Evolutionary conservation across 2,797 vertebrate species (phyloP), one percentile per base, ranked within the genome.

Genomic region (Neosilurus mollespiculum): DNA sequence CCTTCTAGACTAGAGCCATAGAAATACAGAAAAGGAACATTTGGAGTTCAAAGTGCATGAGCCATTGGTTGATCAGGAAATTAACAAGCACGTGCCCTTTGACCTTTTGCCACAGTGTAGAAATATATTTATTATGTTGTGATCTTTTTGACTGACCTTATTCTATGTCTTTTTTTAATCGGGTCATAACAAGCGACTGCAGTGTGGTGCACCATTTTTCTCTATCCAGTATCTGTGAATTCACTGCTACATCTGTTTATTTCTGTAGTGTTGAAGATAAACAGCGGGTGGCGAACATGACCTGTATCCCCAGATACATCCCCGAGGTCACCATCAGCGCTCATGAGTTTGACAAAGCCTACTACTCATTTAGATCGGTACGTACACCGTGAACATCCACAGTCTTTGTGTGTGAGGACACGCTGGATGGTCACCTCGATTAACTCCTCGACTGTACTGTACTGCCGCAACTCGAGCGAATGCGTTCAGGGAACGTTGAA

Each of bases 271-370:
- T 96, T 59, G 92, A 96, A 87, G 89, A 98, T 89, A 99, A 98
- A 84, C 9, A 70, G 0, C 54, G 0, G 3, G 94, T 99, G 82
- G 85, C 93, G 11, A 78, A 82, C 1, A 83, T 94, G 69, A 89
- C 90, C 0, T 80, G 90, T 78, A 81, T 97, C 83, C 95, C 97
- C 0, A 16, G 4, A 75, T 98, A 94, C 73, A 84, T 99, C 72
- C 97, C 98, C 0, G 98, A 99, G 89, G 58, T 96, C 85, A 98
- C 96, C 2, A 84, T 99, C 0, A 95, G 97, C 0, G 95, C 95
- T 15, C 87, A 83, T 0, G 95, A 97, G 6, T 94, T 64, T 0
- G 94, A 96, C 73, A 89, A 90, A 0, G 34, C 89, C 85, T 97
- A 91, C 80, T 92, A 90, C 0, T 90, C 93, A 10, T 99, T 91